Conservation (phyloP, 2,113 vertebrate genomes). For the Poicephalus meyeri region DNA sequence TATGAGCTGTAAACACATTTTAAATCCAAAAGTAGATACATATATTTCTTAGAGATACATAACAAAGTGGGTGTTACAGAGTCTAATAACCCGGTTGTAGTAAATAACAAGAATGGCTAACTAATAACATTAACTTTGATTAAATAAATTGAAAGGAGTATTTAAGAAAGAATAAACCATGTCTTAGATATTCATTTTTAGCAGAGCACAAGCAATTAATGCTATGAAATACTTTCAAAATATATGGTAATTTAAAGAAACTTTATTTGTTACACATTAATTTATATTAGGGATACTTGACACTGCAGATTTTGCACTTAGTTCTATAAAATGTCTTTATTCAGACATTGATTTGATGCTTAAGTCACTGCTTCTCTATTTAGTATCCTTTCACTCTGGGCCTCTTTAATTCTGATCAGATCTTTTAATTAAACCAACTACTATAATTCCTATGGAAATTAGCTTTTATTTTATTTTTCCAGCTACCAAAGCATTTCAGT, state of each 20-base stretch:
- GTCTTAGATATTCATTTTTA: conserved; percentile 1
- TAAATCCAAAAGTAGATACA: background rate
- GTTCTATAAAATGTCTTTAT: conserved; percentile 37
- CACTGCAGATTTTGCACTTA: conserved; percentile 45
- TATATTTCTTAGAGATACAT: background rate
- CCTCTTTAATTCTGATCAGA: conserved; percentile 60
- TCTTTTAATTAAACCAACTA: conserved; percentile 77
- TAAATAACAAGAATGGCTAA: conserved; percentile 13
- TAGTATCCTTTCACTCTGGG: conserved; percentile 55
- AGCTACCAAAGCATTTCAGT: conserved; percentile 74
- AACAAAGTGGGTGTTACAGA: background rate
- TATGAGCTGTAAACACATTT: background rate
- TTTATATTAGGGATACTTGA: conserved; percentile 38
- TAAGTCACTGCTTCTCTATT: conserved; percentile 51
- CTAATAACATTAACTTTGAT: background rate
- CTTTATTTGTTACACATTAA: background rate
- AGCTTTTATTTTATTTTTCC: conserved; percentile 73
- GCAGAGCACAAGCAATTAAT: conserved; percentile 18
- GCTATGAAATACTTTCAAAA: background rate
- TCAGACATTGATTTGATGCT: conserved; percentile 55
- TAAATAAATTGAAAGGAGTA: conserved; percentile 10
- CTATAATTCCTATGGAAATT: conserved; percentile 78
- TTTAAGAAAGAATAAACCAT: conserved; percentile 45
- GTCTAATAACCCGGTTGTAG: background rate
- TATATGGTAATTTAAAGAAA: conserved; percentile 49